Conservation (phyloP, 2,113 vertebrate species). For the Sapayoa aenigma region DNA sequence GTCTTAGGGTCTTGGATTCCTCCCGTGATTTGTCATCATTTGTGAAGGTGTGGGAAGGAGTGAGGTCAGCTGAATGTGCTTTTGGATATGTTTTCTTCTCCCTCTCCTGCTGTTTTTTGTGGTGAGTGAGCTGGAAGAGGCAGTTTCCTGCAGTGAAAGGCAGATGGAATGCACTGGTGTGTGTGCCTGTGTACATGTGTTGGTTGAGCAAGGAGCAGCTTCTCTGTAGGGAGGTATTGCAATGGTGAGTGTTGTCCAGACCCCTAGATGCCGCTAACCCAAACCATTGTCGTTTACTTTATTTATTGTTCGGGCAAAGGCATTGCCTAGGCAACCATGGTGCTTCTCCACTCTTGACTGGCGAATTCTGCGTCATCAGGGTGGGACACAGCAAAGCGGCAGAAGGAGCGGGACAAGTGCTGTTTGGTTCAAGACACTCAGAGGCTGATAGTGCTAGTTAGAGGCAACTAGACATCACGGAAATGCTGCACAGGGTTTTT, state of each 20-base stretch:
- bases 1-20: not conserved
- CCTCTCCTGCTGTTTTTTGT: not conserved
- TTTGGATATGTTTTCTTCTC: not conserved
- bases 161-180: not conserved
- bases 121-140: not conserved
- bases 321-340: conserved; percentile 42
- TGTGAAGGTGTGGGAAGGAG: not conserved
- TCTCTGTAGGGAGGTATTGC: not conserved
- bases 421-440: not conserved
- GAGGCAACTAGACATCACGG: not conserved
- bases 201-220: not conserved
- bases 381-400: not conserved
- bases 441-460: not conserved
- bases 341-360: not conserved
- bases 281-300: not conserved
- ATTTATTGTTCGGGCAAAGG: conserved; percentile 11
- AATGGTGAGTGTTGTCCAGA: not conserved
- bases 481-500: not conserved
- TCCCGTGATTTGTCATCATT: not conserved
- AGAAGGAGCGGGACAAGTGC: not conserved
- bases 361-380: not conserved
- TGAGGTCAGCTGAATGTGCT: not conserved
- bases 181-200: accelerated
- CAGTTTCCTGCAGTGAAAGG: not conserved
- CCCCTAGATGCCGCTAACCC: not conserved